A percentile compares a stretch with the other conserved stretches of the same genome.
Evolutionary conservation across 2,888 invertebrate species (phyloP).

Genomic region (Oligia strigilis): DNA sequence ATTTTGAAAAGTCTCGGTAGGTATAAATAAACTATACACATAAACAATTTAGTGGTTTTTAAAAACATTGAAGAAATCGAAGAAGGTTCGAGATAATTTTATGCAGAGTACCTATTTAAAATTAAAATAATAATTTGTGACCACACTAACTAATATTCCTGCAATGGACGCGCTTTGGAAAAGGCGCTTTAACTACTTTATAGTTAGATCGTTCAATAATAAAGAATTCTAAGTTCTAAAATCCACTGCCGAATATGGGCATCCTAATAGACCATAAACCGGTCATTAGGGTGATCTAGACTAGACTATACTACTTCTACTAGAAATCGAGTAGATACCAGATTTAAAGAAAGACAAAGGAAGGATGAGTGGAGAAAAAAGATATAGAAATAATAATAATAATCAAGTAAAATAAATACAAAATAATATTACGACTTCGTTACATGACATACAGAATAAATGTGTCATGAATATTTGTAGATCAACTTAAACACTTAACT

Average conservation of each 20-base stretch:
- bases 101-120: background rate
- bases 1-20: background rate
- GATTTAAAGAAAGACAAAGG: background rate
- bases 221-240: no score
- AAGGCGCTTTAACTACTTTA: background rate
- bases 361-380: background rate
- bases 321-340: background rate
- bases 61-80: background rate
- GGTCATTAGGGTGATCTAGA: background rate
- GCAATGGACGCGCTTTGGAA: background rate
- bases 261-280: background rate
- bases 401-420: background rate
- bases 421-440: background rate
- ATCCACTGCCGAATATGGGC: background rate
- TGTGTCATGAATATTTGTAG: background rate
- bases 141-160: slow-evolving; percentile 18
- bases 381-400: background rate
- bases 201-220: background rate
- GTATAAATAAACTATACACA: background rate
- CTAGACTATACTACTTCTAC: background rate
- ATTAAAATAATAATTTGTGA: slow-evolving; percentile 18
- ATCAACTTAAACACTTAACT: no score
- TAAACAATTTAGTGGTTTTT: background rate
- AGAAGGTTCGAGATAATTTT: background rate
- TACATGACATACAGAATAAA: background rate